phyloP scores from a whole-genome alignment of 2,888 invertebrate genomes.

The Linyphia triangularis region DNA sequence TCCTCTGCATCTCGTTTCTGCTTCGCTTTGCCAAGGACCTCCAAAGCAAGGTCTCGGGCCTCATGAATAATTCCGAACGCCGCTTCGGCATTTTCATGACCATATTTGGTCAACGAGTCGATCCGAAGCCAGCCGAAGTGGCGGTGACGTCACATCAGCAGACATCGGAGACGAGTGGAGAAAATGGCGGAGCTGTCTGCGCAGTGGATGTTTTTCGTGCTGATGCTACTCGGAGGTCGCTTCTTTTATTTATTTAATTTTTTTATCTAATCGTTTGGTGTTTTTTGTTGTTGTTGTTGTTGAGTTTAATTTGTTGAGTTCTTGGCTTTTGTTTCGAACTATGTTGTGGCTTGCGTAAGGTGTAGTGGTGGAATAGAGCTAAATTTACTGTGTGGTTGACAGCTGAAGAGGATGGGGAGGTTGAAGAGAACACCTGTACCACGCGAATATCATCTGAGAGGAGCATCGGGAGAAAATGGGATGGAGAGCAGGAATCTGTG shows the following conservation, averaged over 20 bases:
- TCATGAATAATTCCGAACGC: conserved; percentile 71
- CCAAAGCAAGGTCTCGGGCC: conserved; percentile 63
- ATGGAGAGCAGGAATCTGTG: not conserved
- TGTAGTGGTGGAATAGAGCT: not conserved
- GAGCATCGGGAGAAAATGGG: not conserved
- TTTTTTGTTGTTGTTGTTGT: conserved; percentile 3
- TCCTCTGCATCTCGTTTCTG: conserved; percentile 17
- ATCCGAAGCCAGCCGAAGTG: conserved; percentile 70
- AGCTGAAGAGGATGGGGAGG: not conserved
- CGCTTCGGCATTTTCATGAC: conserved; percentile 70
- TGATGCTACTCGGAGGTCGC: conserved; percentile 9
- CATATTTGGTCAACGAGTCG: conserved; percentile 73
- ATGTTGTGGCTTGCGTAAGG: conserved; percentile 1
- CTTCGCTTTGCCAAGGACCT: conserved; percentile 65
- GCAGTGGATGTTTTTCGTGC: conserved; percentile 36
- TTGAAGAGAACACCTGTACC: conserved; percentile 22
- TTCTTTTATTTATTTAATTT: conserved; percentile 36
- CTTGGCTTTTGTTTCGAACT: not conserved
- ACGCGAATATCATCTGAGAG: not conserved
- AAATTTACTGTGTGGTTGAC: conserved; percentile 5
- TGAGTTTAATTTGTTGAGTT: not conserved
- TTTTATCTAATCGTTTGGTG: not conserved
- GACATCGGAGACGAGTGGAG: conserved; percentile 63
- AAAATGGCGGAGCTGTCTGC: conserved; percentile 69
- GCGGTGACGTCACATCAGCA: conserved; percentile 61